Conservation (phyloP, 1,140 invertebrate species). For the Scaptodrosophila lebanonensis region DNA sequence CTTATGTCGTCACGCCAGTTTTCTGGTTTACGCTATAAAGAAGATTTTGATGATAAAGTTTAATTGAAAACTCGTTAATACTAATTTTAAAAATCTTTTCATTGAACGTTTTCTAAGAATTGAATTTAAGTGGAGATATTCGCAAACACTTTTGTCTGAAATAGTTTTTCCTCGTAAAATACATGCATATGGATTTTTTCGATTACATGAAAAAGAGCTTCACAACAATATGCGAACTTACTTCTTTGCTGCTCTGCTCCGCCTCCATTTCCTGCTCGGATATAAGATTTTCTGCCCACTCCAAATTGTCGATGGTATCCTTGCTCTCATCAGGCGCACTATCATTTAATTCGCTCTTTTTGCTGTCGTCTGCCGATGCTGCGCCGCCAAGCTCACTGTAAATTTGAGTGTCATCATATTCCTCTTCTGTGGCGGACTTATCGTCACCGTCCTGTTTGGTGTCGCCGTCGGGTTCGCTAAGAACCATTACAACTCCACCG, state of each 20-base stretch:
- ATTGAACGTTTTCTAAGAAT: too few relatives aligned
- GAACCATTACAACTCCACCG: slow-evolving; percentile 75
- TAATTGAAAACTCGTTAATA: too few relatives aligned
- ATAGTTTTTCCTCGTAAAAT: too few relatives aligned
- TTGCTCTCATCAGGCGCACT: slow-evolving; percentile 58
- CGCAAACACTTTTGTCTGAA: too few relatives aligned
- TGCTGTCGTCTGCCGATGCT: slow-evolving; percentile 42
- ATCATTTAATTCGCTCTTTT: slow-evolving; percentile 29
- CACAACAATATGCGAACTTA: slow-evolving; percentile 15
- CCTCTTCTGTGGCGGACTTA: slow-evolving; percentile 55
- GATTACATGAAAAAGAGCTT: too few relatives aligned
- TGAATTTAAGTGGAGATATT: too few relatives aligned
- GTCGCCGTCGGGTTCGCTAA: slow-evolving; percentile 60
- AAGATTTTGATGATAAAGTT: too few relatives aligned
- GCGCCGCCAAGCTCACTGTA: slow-evolving; percentile 54
- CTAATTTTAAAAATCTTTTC: background rate
- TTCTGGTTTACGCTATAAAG: slow-evolving; percentile 47
- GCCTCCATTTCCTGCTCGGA: slow-evolving; percentile 61
- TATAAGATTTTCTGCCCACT: slow-evolving; percentile 72
- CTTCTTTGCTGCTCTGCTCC: slow-evolving; percentile 58
- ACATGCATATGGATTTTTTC: too few relatives aligned
- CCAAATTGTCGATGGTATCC: slow-evolving; percentile 65
- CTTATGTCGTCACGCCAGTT: slow-evolving; percentile 66
- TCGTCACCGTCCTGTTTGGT: slow-evolving; percentile 37
- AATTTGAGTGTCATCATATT: slow-evolving; percentile 69